These are phyloP conservation scores for Drosophila ambigua DNA, from an alignment of 1,140 invertebrate genomes.

Conservation along the genomic window DNA sequence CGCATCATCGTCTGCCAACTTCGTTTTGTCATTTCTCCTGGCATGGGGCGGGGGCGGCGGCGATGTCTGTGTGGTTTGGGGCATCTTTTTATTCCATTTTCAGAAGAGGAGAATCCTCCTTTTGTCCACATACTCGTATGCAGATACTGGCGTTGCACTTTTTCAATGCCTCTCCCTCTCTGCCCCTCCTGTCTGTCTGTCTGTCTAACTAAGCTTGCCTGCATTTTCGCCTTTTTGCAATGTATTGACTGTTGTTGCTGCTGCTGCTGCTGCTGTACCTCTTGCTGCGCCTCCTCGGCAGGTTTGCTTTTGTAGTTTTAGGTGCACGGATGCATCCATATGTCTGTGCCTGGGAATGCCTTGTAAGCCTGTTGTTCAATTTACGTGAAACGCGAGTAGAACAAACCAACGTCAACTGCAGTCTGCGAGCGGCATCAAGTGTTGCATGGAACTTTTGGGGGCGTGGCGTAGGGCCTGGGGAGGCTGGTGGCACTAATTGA, in stretches of 20 bases:
- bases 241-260: constrained; percentile 45
- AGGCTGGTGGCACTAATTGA: constrained; percentile 73
- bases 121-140: constrained; percentile 38
- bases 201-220: constrained; percentile 54
- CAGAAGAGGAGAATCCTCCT: constrained; percentile 9
- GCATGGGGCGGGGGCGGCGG: no score
- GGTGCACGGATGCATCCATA: constrained; percentile 8
- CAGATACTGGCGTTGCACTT: constrained; percentile 55
- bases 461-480: constrained; percentile 24
- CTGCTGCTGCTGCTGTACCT: constrained; percentile 13
- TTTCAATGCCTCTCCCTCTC: constrained; percentile 51
- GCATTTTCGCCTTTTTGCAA: constrained; percentile 63
- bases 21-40: no score
- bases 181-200: not conserved
- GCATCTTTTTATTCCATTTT: constrained; percentile 41
- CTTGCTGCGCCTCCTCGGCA: constrained; percentile 12
- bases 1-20: constrained; percentile 47
- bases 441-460: constrained; percentile 18
- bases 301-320: constrained; percentile 59
- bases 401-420: constrained; percentile 69
- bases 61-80: constrained; percentile 44
- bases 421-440: constrained; percentile 60
- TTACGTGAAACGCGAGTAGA: constrained; percentile 66
- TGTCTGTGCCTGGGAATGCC: constrained; percentile 37
- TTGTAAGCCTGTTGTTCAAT: constrained; percentile 77